These are phyloP conservation scores for Lasioglossum baleicum DNA, from an alignment of 1,140 invertebrate species.

Conservation along the genomic window DNA sequence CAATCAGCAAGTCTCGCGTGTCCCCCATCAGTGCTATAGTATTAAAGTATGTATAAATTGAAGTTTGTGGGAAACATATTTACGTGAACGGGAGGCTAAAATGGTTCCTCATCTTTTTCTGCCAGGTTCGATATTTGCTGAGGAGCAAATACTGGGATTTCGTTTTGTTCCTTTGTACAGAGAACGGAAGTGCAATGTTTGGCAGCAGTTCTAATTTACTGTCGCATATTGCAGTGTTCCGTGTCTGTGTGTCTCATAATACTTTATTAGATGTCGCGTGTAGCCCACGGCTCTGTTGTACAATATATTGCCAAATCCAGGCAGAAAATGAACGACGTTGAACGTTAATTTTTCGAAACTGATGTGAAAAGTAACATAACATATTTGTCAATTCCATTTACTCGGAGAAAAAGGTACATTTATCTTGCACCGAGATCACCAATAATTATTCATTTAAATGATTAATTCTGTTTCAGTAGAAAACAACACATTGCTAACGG, in stretches of 20 bases:
- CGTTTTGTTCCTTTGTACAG: constrained; percentile 34
- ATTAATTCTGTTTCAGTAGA: too few relatives aligned
- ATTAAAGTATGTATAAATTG: not conserved
- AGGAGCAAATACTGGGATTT: constrained; percentile 20
- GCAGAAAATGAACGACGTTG: too few relatives aligned
- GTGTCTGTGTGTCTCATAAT: too few relatives aligned
- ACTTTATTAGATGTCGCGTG: not conserved
- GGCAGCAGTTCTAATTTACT: constrained; percentile 36
- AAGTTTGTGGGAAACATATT: not conserved
- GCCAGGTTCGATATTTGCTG: constrained; percentile 22
- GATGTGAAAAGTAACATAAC: too few relatives aligned
- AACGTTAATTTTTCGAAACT: too few relatives aligned
- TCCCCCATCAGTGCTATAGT: not conserved
- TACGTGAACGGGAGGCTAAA: not conserved
- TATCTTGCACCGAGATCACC: too few relatives aligned
- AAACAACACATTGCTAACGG: too few relatives aligned
- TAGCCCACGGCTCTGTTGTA: not conserved
- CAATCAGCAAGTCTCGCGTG: not conserved
- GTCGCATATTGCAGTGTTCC: constrained; percentile 30
- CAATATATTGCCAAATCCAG: not conserved
- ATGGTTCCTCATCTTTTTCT: too few relatives aligned
- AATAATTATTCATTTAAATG: too few relatives aligned
- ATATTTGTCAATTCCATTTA: too few relatives aligned
- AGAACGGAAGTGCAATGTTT: constrained; percentile 20
- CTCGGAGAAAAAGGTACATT: too few relatives aligned